Evolutionary conservation across 2,797 vertebrate genomes (phyloP), one percentile per base, ranked within the genome.

Genomic region (Chromis chromis): DNA sequence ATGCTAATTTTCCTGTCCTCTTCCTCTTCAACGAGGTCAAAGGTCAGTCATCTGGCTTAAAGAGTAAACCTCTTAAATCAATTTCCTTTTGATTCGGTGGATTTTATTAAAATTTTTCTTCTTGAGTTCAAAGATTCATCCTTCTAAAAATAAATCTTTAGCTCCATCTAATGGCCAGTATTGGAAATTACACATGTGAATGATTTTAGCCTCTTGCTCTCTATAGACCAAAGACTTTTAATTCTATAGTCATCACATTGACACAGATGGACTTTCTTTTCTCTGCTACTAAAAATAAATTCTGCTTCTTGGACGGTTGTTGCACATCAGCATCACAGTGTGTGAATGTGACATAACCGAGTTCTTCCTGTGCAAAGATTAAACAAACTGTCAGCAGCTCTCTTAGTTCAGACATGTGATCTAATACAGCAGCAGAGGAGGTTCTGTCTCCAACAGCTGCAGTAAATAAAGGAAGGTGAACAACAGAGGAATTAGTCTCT

Each of bases 111-210:
- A 0, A 11, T 24, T 3, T 12, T 36, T 36, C 2, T 36, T 36
- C 33, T 36, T 11, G 8, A 2, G 7, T 42, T 8, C 22, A 69
- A 1, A 10, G 10, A 62, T 40, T 36, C 0, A 2, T 10, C 52
- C 27, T 8, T 19, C 17, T 4, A 59, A n/a, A n/a, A 46, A 71
- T 77, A 17, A 64, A 65, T 19, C 74, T 87, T n/a, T 76, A 55
- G 53, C 85, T 4, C 87, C 87, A 87, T 70, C 91, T 90, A 60
- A 1, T 84, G 90, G 80, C 59, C 33, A 3, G 33, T 2, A 11
- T 2, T 36, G 9, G 12, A 11, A 12, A 11, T 11, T 36, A 36
- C 33, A 10, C 7, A 10, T 36, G 33, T 36, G 11, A 7, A 36
- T 36, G 33, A 7, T 1, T 36, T 36, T 36, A 11, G 31, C 31